phyloP scores from a whole-genome alignment of 2,113 vertebrate species.

The Athene cunicularia region DNA sequence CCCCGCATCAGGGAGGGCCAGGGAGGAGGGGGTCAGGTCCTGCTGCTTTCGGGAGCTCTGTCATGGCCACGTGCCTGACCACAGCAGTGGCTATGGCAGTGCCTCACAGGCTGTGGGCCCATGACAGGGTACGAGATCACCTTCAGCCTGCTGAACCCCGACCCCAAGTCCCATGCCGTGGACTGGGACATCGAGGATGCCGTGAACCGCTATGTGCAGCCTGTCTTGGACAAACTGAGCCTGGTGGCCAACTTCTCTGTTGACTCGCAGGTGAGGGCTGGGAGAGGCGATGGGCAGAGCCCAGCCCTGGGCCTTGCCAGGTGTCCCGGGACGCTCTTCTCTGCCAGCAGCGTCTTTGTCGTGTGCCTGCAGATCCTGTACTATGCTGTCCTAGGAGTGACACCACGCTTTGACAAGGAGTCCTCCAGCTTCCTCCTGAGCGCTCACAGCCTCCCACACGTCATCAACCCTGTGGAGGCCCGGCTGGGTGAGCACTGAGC shows the following conservation, averaged over 20 bases:
- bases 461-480: constrained; percentile 97
- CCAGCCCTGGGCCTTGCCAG: not conserved
- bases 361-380: constrained; percentile 83
- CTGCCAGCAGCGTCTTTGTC: not conserved
- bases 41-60: not conserved
- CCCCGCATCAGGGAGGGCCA: rapidly evolving
- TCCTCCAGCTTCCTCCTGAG: constrained; percentile 85
- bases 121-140: constrained; percentile 92
- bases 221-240: constrained; percentile 86
- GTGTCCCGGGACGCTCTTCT: rapidly evolving
- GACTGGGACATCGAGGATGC: constrained; percentile 93
- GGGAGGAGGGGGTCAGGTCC: not conserved
- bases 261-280: constrained; percentile 88
- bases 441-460: constrained; percentile 89
- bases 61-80: rapidly evolving
- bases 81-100: rapidly evolving
- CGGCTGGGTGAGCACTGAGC: constrained; percentile 81
- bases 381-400: constrained; percentile 90
- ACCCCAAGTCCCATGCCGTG: constrained; percentile 88
- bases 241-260: constrained; percentile 91
- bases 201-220: constrained; percentile 83
- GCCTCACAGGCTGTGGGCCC: not conserved
- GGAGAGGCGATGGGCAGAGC: not conserved
- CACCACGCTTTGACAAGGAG: constrained; percentile 86
- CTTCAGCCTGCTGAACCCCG: constrained; percentile 94